phyloP scores from a whole-genome alignment of 2,113 vertebrate genomes.

The Engraulis encrasicolus region DNA sequence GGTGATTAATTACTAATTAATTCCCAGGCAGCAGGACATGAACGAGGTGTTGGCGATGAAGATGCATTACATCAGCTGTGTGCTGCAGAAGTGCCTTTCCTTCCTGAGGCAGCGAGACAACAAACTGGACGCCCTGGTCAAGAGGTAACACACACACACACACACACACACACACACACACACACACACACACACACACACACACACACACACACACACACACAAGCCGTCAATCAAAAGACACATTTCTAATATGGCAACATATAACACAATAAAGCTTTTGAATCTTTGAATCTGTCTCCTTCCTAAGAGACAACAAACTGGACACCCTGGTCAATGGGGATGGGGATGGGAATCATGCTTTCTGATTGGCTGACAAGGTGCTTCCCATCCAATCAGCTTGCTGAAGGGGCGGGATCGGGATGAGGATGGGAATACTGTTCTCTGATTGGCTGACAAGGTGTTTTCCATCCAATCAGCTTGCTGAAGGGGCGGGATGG shows the following conservation, averaged over 20 bases:
- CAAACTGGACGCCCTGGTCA: slow-evolving; percentile 79
- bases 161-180: neutral
- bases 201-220: neutral
- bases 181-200: neutral
- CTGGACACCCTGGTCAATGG: too few species aligned
- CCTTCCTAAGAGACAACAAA: too few species aligned
- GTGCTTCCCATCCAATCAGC: slow-evolving; percentile 55
- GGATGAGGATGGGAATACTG: too few species aligned
- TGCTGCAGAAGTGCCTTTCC: slow-evolving; percentile 80
- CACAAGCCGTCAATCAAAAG: too few species aligned
- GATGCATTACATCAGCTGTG: slow-evolving; percentile 86
- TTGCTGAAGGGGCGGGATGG: slow-evolving; percentile 81
- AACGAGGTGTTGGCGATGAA: slow-evolving; percentile 87
- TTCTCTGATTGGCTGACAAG: too few species aligned
- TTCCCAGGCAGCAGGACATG: slow-evolving; percentile 84
- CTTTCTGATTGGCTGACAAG: too few species aligned
- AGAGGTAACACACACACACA: slow-evolving; percentile 66
- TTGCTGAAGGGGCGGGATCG: slow-evolving; percentile 82
- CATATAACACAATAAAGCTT: too few species aligned
- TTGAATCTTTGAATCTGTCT: too few species aligned
- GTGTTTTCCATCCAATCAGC: slow-evolving; percentile 55
- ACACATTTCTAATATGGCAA: too few species aligned
- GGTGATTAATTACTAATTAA: too few species aligned
- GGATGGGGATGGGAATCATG: too few species aligned
- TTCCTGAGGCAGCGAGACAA: slow-evolving; percentile 79